Evolutionary conservation across 2,797 vertebrate species (phyloP), one percentile per base, ranked within the genome.

Genomic region (Spinus olivaceus): DNA sequence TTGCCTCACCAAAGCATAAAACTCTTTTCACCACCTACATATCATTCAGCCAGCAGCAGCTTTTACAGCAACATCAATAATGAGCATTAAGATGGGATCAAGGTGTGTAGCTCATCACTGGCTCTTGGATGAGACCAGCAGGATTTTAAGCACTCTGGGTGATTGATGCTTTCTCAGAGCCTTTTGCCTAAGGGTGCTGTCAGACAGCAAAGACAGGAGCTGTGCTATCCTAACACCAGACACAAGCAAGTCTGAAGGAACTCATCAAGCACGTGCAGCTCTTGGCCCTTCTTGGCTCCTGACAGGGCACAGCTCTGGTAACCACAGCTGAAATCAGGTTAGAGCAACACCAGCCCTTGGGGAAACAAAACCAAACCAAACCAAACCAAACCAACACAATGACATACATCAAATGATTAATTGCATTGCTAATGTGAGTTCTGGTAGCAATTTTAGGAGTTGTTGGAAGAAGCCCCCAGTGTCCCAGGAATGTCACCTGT

Each of bases 1-100:
- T 87, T 88, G 25, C 37, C 53, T 78, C 64, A 60, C 61, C 79
- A 80, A 86, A 89, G 76, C 56, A 87, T 76, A 87, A 89, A 90
- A 76, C 28, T 65, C 71, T 66, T 82, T 54, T 42, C 49, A 70
- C 41, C 44, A 89, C 71, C 37, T 46, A 79, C 51, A 57, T 86
- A 86, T 85, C 71, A 82, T 59, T 89, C 85, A 56, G 46, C 3
- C 8, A 47, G 37, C 66, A 77, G 57, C 30, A 87, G 60, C 56
- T 71, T 91, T 65, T 79, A 87, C 16, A 47, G 63, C 24, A 65
- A 59, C 54, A 89, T 65, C 81, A 87, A 44, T 85, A 94, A 89
- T 16, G 35, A 83, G 23, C 50, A 89, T 83, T 66, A 91, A 24
- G 72, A 59, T 49, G 51, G 18, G 37, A 89, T 82, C 90, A 82